A percentile compares a stretch with the other conserved stretches of the same genome.
Evolutionary conservation across 2,888 invertebrate genomes (phyloP).

Genomic region (Lottia scabra): DNA sequence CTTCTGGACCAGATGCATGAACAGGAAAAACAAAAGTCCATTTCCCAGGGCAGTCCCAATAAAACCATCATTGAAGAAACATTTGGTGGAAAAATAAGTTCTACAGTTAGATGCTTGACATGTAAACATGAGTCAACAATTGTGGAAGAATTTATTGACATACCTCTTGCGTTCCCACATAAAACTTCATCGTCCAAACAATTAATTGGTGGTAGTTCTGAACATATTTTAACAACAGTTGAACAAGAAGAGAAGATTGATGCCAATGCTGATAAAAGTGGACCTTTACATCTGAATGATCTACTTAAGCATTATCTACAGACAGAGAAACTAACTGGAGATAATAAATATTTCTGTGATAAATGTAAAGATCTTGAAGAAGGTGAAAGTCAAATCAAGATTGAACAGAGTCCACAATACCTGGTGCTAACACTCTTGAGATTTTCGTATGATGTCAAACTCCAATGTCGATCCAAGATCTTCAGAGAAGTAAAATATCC

Average conservation of each 20-base stretch:
- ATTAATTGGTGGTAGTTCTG: constrained; percentile 28
- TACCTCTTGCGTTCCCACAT: constrained; percentile 71
- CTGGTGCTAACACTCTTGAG: constrained; percentile 85
- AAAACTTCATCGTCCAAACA: constrained; percentile 25
- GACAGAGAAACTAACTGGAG: constrained; percentile 82
- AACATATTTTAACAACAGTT: not conserved
- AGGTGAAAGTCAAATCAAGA: constrained; percentile 79
- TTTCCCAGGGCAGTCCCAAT: not conserved
- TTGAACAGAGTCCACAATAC: constrained; percentile 82
- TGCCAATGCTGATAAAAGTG: constrained; percentile 10
- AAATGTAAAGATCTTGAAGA: constrained; percentile 81
- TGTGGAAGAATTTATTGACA: constrained; percentile 83
- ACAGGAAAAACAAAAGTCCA: constrained; percentile 73
- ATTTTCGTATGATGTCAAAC: constrained; percentile 81
- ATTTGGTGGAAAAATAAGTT: constrained; percentile 82
- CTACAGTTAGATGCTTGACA: constrained; percentile 80
- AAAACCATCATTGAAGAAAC: constrained; percentile 76
- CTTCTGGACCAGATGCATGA: constrained; percentile 82
- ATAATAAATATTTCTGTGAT: constrained; percentile 86
- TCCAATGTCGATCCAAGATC: constrained; percentile 81
- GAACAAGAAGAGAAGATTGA: constrained; percentile 1
- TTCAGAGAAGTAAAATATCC: constrained; percentile 72
- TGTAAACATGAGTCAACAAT: constrained; percentile 81
- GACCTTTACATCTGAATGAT: constrained; percentile 75
- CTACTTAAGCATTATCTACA: constrained; percentile 82